Base-by-base conservation (phyloP, 2,113 vertebrate genomes). In the Vulpes vulpes region DNA sequence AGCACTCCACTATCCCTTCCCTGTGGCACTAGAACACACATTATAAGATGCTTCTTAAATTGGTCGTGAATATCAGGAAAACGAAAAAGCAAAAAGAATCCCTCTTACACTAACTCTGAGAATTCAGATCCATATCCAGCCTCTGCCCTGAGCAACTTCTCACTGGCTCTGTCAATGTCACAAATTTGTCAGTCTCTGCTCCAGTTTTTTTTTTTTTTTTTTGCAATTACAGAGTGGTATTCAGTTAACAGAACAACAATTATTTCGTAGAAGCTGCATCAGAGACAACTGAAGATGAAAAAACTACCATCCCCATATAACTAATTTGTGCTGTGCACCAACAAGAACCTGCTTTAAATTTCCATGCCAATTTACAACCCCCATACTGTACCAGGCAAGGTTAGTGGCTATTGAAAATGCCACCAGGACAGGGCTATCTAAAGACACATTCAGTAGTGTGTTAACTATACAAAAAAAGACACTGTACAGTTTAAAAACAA, bases 381-480 rank as follows among this genome's bases (percentile, higher is more conserved):
- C 99, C 98, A 99, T 98, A 99, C 99, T 99, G 99, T 99, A 99
- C 99, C 99, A 99, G 98, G 99, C 98, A 99, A 99, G 99, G 99
- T 99, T 99, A 99, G 99, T 99, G 99, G 99, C 98, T 98, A 98
- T 98, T 99, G 99, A 99, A 97, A 99, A 99, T 99, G 99, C 99
- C 99, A 99, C 99, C 99, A 99, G 98, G 98, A 99, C 99, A 99
- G 99, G 98, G 99, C 99, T 99, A 98, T 98, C 99, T 99, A 98
- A 99, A 99, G 99, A 99, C 99, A 99, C 99, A 99, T 99, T 99
- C 99, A 99, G 99, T 99, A 99, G 99, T 99, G 98, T 99, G 99
- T 99, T 99, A 99, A 99, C 99, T 99, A 99, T 99, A 99, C 99
- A 99, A 99, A 99, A 99, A 99, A 99, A 99, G 98, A 99, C 99